Evolutionary conservation across 2,888 invertebrate genomes (phyloP), one percentile per base, ranked within the genome.

Genomic region (Papilio protenor): DNA sequence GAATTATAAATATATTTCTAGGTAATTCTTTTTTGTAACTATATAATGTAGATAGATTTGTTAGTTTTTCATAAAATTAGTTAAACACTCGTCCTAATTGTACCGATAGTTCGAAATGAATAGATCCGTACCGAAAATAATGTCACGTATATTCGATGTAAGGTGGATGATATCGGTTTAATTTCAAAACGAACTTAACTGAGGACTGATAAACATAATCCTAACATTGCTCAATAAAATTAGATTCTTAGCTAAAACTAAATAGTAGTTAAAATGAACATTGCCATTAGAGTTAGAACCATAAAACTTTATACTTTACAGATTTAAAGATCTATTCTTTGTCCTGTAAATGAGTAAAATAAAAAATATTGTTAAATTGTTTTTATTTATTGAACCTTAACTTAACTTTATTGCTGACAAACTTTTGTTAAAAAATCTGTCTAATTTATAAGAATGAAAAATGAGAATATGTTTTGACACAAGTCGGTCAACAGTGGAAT

Each of bases 211-310:
- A 77, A 77, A 77, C 64, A 77, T 61, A 75, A 59, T 75, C 73
- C 59, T 72, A 69, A 73, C 40, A 49, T 77, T 79, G 79, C 79
- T 79, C 79, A 79, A 79, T 75, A 75, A 73, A 78, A 55, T 66
- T 78, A 75, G 61, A 71, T 57, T 78, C n/a, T 64, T 75, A 78
- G 64, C 16, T 59, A 45, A 71, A 71, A 77, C 4, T 55, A 55
- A 55, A 5, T 21, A n/a, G n/a, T 59, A 59, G 49, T 8, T 16
- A 45, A 45, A 45, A 64, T 45, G 69, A 66, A 55, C 47, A 69
- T 45, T 70, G 55, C 66, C 27, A 23, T 76, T 69, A 57, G 70
- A 33, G n/a, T 57, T 66, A 57, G 69, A 55, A 40, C 45, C 55
- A 57, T 61, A 71, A 69, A 70, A 40, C 40, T 18, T 40, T 66